These are phyloP conservation scores for Brachionus rubens DNA, from an alignment of 1,140 invertebrate genomes.

Conservation along the genomic window DNA sequence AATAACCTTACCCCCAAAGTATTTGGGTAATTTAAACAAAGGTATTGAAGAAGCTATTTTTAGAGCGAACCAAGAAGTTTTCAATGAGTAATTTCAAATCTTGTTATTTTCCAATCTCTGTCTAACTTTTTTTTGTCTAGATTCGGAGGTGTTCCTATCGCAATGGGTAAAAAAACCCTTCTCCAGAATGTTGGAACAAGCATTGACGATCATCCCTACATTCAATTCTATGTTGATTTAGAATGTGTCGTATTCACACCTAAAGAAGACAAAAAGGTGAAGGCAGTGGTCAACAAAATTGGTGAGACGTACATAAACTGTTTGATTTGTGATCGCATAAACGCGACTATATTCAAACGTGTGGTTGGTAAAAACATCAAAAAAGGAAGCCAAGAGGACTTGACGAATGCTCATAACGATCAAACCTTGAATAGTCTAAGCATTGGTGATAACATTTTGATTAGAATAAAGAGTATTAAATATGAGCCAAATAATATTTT, in stretches of 20 bases:
- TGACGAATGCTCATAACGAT: not conserved
- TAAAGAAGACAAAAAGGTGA: slow-evolving; percentile 40
- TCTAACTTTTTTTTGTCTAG: not conserved
- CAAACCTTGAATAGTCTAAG: not conserved
- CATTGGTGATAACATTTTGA: slow-evolving; percentile 39
- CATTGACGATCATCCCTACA: slow-evolving; percentile 36
- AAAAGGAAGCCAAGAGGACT: not conserved
- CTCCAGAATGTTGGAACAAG: slow-evolving; percentile 35
- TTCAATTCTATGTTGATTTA: slow-evolving; percentile 43
- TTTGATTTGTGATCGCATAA: slow-evolving; percentile 36
- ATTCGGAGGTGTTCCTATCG: slow-evolving; percentile 24
- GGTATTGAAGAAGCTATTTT: slow-evolving; percentile 41
- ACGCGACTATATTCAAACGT: slow-evolving; percentile 36
- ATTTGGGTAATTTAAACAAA: slow-evolving; percentile 25
- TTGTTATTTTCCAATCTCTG: not conserved
- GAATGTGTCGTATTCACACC: slow-evolving; percentile 34
- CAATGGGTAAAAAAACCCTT: slow-evolving; percentile 37
- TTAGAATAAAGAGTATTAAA: slow-evolving; percentile 40
- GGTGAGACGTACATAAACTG: slow-evolving; percentile 22
- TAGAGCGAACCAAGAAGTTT: slow-evolving; percentile 30
- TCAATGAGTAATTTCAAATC: slow-evolving; percentile 36
- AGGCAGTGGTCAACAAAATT: slow-evolving; percentile 40
- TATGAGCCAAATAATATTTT: slow-evolving; percentile 40
- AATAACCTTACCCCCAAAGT: slow-evolving; percentile 29
- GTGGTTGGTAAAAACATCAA: not conserved